Evolutionary conservation across 92 coral and sea anemone species (phyloP).

Genomic region (Zoanthus sansibaricus): DNA sequence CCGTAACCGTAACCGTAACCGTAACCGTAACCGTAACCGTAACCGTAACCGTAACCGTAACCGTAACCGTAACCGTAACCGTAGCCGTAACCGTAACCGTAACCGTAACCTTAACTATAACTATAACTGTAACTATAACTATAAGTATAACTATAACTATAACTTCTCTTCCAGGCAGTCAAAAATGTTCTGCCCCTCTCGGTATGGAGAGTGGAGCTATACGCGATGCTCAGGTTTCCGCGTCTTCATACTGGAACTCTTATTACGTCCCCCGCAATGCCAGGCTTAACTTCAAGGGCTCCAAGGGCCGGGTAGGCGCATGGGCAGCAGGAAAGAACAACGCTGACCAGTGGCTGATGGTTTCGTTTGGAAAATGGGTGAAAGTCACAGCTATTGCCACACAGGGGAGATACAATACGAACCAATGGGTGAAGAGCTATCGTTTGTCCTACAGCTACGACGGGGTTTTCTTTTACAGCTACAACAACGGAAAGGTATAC

Average conservation of each 20-base stretch:
- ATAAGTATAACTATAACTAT: too few relatives aligned
- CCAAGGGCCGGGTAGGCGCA: neutral
- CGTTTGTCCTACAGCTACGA: slow-evolving; percentile 5
- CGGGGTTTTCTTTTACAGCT: neutral
- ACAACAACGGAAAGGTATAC: neutral
- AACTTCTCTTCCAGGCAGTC: neutral
- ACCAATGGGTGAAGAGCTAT: slow-evolving; percentile 19
- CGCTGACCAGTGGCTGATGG: neutral
- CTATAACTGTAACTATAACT: too few relatives aligned
- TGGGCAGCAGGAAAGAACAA: neutral
- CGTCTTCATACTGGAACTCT: neutral
- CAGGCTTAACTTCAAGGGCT: neutral
- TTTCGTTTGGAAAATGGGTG: slow-evolving; percentile 2
- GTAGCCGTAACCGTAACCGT: too few relatives aligned
- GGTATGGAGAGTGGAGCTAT: neutral
- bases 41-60: too few relatives aligned
- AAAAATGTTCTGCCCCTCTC: neutral
- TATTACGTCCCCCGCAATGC: neutral
- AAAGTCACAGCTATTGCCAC: slow-evolving; percentile 14
- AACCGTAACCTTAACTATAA: too few relatives aligned
- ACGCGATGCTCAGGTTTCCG: neutral
- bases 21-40: too few relatives aligned
- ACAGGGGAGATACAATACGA: neutral
- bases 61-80: too few relatives aligned
- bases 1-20: too few relatives aligned